Percentiles rank a stretch among this genome's conserved stretches.
Evolutionary conservation across 1,140 invertebrate species (phyloP).

Genomic region (Dendrolimus kikuchii): DNA sequence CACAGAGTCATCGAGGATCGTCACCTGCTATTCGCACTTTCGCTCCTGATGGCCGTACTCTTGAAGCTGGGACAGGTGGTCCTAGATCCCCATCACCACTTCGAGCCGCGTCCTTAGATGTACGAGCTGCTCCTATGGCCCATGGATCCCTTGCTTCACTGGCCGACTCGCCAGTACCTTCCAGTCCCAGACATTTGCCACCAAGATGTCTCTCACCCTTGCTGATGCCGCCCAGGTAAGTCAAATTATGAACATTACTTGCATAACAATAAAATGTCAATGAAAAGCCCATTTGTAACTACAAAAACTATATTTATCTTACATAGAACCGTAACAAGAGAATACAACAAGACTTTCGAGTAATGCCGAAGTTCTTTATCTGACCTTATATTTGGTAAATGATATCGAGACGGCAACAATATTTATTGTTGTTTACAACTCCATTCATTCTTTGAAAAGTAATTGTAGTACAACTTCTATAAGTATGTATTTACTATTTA

Average conservation of each 20-base stretch:
- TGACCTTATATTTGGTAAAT: too few species aligned
- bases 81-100: constrained; percentile 82
- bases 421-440: too few species aligned
- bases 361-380: too few species aligned
- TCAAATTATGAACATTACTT: background rate
- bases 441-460: too few species aligned
- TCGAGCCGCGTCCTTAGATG: constrained; percentile 81
- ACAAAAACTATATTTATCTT: too few species aligned
- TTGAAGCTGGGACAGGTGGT: constrained; percentile 75
- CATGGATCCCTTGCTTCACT: constrained; percentile 74
- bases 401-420: too few species aligned
- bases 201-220: constrained; percentile 80
- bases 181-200: constrained; percentile 65
- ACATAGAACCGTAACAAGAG: too few species aligned
- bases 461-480: too few species aligned
- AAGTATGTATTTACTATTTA: too few species aligned
- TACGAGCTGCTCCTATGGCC: constrained; percentile 75
- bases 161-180: constrained; percentile 67
- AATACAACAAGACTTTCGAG: too few species aligned
- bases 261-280: too few species aligned
- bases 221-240: constrained; percentile 77
- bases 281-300: too few species aligned
- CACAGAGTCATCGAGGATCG: constrained; percentile 79
- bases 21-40: constrained; percentile 85
- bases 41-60: constrained; percentile 79